Evolutionary conservation across 2,797 vertebrate genomes (phyloP), one percentile per base, ranked within the genome.

Genomic region (Clarias fuscus): DNA sequence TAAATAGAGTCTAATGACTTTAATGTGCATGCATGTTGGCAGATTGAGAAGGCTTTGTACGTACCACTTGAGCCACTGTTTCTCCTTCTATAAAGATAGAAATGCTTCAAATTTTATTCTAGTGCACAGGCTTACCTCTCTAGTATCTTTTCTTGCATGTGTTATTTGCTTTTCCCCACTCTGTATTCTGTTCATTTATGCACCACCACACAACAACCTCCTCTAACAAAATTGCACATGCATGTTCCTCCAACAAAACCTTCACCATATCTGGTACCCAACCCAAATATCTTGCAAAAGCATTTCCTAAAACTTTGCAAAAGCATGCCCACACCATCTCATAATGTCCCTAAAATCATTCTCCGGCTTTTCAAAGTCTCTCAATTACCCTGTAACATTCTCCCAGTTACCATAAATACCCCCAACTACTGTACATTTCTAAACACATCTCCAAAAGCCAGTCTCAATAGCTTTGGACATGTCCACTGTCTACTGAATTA

Each of bases 1-100:
- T 94, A 91, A 93, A 95, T 87, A 84, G 91, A 86, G 85, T 89
- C 91, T 93, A 93, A 95, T 94, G 92, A 93, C 93, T 94, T 83
- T 93, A 94, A 94, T 92, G 86, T 90, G 86, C 86, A 88, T 86
- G 83, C 89, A 91, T 93, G 93, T 92, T 92, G 92, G 93, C 93
- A 92, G 18, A 79, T 79, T 92, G 92, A 92, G 86, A 87, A 88
- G 85, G 88, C 87, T 88, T 82, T 85, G 56, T 53, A 67, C 83
- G 56, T 53, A 67, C 83, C 75, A 82, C 82, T 85, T 62, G 91
- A 92, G 92, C 86, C 75, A 87, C 79, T 72, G 72, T 65, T 81
- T 58, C 76, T 59, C n/a, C 5, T 30, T 73, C 72, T 40, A 56
- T 30, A n/a, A 83, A 71, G 79, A 67, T 59, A 64, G 72, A 22